Evolutionary conservation across 2,888 invertebrate genomes (phyloP).

Genomic region (Byasa hedistus): DNA sequence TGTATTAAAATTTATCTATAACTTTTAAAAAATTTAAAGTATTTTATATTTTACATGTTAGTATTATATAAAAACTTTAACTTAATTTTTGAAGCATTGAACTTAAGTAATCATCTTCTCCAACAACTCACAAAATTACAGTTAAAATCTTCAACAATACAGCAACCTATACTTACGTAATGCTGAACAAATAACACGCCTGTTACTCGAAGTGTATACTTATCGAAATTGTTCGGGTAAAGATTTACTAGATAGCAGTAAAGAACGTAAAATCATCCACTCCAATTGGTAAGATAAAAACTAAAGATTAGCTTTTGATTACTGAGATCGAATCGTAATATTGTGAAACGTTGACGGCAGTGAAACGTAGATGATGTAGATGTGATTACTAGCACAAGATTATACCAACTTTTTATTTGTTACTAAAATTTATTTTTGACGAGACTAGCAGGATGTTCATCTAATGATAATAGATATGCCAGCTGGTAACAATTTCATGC

Average conservation of each 20-base stretch:
- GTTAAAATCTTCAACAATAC: constrained; percentile 3
- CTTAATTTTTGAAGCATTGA: too few relatives aligned
- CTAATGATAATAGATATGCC: too few relatives aligned
- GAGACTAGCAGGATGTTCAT: too few relatives aligned
- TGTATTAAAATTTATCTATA: too few relatives aligned
- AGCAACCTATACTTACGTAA: constrained; percentile 14
- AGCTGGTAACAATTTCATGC: too few relatives aligned
- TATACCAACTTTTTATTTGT: too few relatives aligned
- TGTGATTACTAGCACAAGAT: too few relatives aligned
- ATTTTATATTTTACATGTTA: too few relatives aligned
- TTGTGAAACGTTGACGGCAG: constrained; percentile 10
- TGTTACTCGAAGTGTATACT: not conserved
- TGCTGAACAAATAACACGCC: constrained; percentile 14
- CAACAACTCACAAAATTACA: constrained; percentile 1
- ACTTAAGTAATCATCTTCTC: not conserved
- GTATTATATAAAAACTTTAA: too few relatives aligned
- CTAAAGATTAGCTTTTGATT: constrained; percentile 11
- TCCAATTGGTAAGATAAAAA: constrained; percentile 13
- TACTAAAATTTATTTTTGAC: too few relatives aligned
- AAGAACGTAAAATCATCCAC: constrained; percentile 3
- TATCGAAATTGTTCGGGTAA: not conserved
- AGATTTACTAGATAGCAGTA: constrained; percentile 12
- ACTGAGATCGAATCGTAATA: not conserved
- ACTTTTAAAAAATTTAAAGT: too few relatives aligned
- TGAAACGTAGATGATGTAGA: not conserved